Evolutionary conservation across 2,888 invertebrate genomes (phyloP), one percentile per base, ranked within the genome.

Genomic region (Argyresthia goedartella): DNA sequence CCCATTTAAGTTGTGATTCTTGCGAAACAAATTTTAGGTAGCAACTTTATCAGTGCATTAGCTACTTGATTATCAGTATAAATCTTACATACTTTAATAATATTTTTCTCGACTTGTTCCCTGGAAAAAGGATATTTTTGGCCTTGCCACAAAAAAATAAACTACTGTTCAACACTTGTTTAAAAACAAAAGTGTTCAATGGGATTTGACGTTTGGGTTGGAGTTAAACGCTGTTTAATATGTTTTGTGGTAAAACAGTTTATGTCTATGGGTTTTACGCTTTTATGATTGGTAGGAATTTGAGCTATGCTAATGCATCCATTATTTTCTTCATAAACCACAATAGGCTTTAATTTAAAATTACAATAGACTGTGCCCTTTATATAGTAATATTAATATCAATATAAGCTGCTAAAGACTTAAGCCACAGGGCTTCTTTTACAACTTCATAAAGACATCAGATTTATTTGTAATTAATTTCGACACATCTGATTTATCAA

Each of bases 341-440:
- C 35, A 33, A 57, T 60, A 6, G 57, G 57, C 10, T 50, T n/a
- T n/a, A n/a, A n/a, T n/a, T n/a, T n/a, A n/a, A n/a, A n/a, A n/a
- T n/a, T n/a, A n/a, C n/a, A n/a, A n/a, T n/a, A n/a, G n/a, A n/a
- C n/a, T n/a, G n/a, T n/a, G n/a, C n/a, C n/a, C n/a, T n/a, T n/a
- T n/a, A n/a, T n/a, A n/a, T 39, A 39, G 11, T 16, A 14, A 61
- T 54, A n/a, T 55, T 46, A 33, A 57, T 13, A 43, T 51, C 56
- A 11, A 69, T 61, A 52, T 60, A 62, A 25, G 3, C 44, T 52
- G 56, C 57, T 43, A 63, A 57, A 34, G 62, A 63, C 54, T 63
- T 67, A 42, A 70, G 52, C 64, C 63, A 69, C 9, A 66, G 45
- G 1, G 65, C 65, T 56, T 70, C 68, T 54, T 52, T 61, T 7